Conservation (phyloP, 1,140 invertebrate genomes). For the Chironomus tepperi region DNA sequence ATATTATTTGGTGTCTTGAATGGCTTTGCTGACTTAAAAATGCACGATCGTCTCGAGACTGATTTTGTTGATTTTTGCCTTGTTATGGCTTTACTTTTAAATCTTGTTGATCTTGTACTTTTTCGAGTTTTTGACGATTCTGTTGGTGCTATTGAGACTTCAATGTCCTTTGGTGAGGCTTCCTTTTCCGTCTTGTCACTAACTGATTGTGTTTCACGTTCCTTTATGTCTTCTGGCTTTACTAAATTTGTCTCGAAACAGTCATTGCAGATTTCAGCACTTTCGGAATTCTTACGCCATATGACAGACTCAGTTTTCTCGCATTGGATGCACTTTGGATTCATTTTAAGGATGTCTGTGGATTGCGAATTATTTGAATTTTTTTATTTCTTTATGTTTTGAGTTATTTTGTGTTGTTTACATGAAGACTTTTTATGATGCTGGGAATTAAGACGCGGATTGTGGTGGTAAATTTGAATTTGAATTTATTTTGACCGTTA, state of each 20-base stretch:
- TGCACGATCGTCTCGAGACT: not conserved
- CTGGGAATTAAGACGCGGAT: too few relatives aligned
- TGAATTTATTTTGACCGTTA: too few relatives aligned
- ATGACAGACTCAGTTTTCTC: not conserved
- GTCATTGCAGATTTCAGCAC: slow-evolving; percentile 8
- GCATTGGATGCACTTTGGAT: slow-evolving; percentile 13
- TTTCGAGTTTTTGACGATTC: not conserved
- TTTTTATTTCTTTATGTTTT: too few relatives aligned
- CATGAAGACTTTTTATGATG: too few relatives aligned
- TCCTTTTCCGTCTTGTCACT: not conserved
- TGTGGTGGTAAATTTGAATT: too few relatives aligned
- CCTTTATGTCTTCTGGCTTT: not conserved
- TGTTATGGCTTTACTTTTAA: slow-evolving; percentile 11
- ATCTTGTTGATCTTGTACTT: slow-evolving; percentile 4
- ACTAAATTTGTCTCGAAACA: not conserved
- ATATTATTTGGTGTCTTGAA: slow-evolving; percentile 10
- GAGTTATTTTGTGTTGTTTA: too few relatives aligned
- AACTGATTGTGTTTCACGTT: not conserved
- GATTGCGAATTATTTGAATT: too few relatives aligned
- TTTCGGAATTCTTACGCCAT: not conserved
- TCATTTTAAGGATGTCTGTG: not conserved
- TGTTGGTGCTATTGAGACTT: not conserved
- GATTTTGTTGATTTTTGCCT: slow-evolving; percentile 15
- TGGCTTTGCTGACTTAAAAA: not conserved
- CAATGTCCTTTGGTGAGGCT: not conserved